Base-by-base conservation (phyloP, 2,797 vertebrate species). In the Discoglossus pictus region DNA sequence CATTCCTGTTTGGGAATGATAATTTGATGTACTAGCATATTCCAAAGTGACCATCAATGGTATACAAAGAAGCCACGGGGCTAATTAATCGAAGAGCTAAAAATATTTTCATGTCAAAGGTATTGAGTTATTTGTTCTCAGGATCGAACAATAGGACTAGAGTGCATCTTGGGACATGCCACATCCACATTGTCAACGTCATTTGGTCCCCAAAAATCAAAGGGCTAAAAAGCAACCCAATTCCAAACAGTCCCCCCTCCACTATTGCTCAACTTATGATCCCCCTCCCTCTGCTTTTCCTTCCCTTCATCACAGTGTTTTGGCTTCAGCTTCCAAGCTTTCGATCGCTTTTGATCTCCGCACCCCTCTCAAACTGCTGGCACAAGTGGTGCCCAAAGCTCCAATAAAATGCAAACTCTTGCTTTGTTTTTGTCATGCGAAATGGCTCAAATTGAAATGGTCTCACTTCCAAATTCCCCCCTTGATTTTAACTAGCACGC, bases 311-410 rank as follows among this genome's bases (percentile, higher is more conserved):
- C 60, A 25, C 15, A 25, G 39, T n/a, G 24, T 43, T 58, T 71
- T 71, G 68, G 68, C 68, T 64, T 6, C 46, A 64, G 68, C 68
- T 71, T 71, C 68, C 68, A 71, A 71, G 68, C 52, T 35, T 55
- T 48, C 52, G 17, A 63, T 51, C 35, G 10, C 68, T 51, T 71
- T 71, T 71, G 68, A 71, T 71, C 68, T 70, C 27, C 25, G 60
- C 52, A 48, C 52, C 60, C 59, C 51, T 62, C 52, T 17, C 36
- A 20, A 48, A 39, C 54, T 71, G 52, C 61, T 71, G 68, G 68
- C 60, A 71, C 53, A 23, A 54, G 60, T 36, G 35, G 24, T 58
- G 38, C 68, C 61, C 68, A 58, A 36, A 58, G 61, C 40, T 71
- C 68, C 68, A 55, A 71, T 71, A 71, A 71, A 70, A 71, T 24